These are phyloP conservation scores for Hyla sarda DNA, from an alignment of 2,113 vertebrate genomes.

Conservation along the genomic window DNA sequence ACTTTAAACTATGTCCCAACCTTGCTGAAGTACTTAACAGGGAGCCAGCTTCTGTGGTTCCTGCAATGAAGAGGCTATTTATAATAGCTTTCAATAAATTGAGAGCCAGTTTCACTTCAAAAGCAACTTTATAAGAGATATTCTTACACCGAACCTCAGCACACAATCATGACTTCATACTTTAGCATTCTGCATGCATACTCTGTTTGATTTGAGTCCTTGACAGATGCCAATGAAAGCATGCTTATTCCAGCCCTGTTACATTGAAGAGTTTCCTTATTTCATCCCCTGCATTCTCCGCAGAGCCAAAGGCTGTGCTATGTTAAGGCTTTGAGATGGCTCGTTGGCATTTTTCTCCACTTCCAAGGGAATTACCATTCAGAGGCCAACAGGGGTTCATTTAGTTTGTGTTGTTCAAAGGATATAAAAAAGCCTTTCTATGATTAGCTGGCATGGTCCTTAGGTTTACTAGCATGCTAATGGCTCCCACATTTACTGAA, in stretches of 20 bases:
- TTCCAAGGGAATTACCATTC: conserved; percentile 59
- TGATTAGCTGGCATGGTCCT: conserved; percentile 27
- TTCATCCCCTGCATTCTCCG: conserved; percentile 66
- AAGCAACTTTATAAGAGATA: conserved; percentile 71
- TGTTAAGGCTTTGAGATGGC: conserved; percentile 55
- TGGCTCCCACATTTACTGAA: conserved; percentile 40
- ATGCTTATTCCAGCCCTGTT: conserved; percentile 71
- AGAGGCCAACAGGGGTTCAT: conserved; percentile 56
- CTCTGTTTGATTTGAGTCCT: conserved; percentile 73
- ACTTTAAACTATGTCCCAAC: conserved; percentile 68
- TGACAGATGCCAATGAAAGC: conserved; percentile 73
- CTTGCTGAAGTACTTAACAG: conserved; percentile 69
- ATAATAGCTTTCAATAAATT: conserved; percentile 72
- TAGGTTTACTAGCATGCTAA: conserved; percentile 41
- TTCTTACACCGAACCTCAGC: conserved; percentile 71
- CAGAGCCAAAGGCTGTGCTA: conserved; percentile 58
- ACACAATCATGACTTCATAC: conserved; percentile 73
- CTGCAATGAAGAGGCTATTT: conserved; percentile 72
- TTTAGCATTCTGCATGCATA: conserved; percentile 69
- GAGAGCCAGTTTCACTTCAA: conserved; percentile 73
- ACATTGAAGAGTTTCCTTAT: conserved; percentile 69
- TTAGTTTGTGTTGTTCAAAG: conserved; percentile 45
- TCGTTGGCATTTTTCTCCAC: conserved; percentile 52
- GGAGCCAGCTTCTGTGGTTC: conserved; percentile 71
- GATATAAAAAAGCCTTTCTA: conserved; percentile 51